A percentile compares a stretch with the other conserved stretches of the same genome.
These are phyloP conservation scores for Cairina moschata DNA, from an alignment of 2,113 vertebrate species.

Conservation along the genomic window DNA sequence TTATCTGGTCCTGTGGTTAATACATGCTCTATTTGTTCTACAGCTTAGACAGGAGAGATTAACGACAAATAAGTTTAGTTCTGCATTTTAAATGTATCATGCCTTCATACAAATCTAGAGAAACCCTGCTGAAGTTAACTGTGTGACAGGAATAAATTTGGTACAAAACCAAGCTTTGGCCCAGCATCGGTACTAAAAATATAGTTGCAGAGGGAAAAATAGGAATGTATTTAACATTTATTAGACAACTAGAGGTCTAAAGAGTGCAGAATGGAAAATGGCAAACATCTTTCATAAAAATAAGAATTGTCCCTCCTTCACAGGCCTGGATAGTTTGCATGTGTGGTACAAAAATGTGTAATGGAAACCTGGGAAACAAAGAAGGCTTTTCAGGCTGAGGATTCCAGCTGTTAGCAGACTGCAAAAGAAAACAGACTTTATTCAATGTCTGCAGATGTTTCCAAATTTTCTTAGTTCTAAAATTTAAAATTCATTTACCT, in stretches of 20 bases:
- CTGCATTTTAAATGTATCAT: not conserved
- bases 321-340: conserved; percentile 38
- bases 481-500: conserved; percentile 58
- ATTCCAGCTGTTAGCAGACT: conserved; percentile 64
- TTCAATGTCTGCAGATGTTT: conserved; percentile 61
- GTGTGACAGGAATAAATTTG: conserved; percentile 24
- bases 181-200: conserved; percentile 29
- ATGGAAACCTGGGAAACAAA: conserved; percentile 68
- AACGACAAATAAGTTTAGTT: not conserved
- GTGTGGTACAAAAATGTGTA: conserved; percentile 65
- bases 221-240: conserved; percentile 19
- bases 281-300: conserved; percentile 53
- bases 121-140: conserved; percentile 15
- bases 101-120: not conserved
- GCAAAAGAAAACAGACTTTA: conserved; percentile 58
- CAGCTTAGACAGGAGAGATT: not conserved
- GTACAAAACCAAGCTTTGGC: conserved; percentile 43
- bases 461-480: conserved; percentile 55
- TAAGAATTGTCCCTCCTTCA: conserved; percentile 25
- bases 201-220: not conserved
- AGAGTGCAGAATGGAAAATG: conserved; percentile 45
- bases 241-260: conserved; percentile 28
- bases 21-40: not conserved
- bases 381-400: conserved; percentile 52
- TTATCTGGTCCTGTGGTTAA: not conserved